A percentile compares a stretch with the other conserved stretches of the same genome.
These are phyloP conservation scores for Alsophila aescularia DNA, from an alignment of 2,888 invertebrate species.

Conservation along the genomic window DNA sequence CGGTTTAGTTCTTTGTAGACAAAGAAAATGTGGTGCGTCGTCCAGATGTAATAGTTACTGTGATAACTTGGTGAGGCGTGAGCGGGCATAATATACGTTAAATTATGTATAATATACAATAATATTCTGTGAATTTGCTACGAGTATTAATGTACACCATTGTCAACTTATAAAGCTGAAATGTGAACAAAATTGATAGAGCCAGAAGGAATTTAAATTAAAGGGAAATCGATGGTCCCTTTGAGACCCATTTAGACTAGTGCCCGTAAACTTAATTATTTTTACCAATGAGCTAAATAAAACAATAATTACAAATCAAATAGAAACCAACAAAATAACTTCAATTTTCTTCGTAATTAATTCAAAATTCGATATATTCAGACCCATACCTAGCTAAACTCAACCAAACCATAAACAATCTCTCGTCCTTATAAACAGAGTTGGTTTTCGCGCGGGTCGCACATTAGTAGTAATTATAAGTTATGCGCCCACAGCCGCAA, in stretches of 20 bases:
- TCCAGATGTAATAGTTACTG: neutral
- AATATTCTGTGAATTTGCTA: no score
- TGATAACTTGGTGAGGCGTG: no score
- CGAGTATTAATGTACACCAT: no score
- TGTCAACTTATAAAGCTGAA: no score
- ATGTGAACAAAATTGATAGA: neutral
- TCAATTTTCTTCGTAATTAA: conserved; percentile 6
- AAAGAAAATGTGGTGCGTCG: neutral
- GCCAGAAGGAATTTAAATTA: neutral
- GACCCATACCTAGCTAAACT: neutral
- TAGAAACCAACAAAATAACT: neutral
- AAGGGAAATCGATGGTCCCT: no score
- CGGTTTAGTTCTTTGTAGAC: neutral
- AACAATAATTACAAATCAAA: neutral
- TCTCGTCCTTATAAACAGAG: neutral
- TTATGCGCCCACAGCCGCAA: conserved; percentile 47
- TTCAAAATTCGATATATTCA: conserved; percentile 15
- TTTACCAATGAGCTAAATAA: neutral
- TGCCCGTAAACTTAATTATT: neutral
- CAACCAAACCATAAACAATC: neutral
- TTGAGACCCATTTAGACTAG: neutral
- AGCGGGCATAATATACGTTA: no score
- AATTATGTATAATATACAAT: no score
- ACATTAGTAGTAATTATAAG: conserved; percentile 49
- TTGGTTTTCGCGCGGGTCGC: conserved; percentile 1